Percentiles rank a stretch among this genome's conserved stretches.
These are phyloP conservation scores for Lithodes maja DNA, from an alignment of 2,888 invertebrate genomes.

Conservation along the genomic window DNA sequence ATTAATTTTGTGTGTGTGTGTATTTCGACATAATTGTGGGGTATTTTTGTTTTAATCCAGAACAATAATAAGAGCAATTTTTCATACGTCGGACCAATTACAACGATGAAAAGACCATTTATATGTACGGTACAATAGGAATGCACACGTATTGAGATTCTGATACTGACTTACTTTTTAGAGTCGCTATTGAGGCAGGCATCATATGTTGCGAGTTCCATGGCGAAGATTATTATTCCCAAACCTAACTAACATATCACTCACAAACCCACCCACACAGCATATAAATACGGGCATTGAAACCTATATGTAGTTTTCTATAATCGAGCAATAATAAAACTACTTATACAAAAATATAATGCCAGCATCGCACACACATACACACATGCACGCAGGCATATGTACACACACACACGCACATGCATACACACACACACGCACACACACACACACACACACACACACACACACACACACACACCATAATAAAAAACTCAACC, in stretches of 20 bases:
- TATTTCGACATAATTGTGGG: not conserved
- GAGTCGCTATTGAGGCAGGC: too few relatives aligned
- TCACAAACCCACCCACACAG: too few relatives aligned
- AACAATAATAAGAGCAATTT: not conserved
- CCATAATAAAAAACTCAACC: not conserved
- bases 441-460: slow-evolving; percentile 18
- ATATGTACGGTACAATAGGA: not conserved
- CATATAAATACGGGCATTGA: too few relatives aligned
- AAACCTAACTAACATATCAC: too few relatives aligned
- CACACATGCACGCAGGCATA: not conserved
- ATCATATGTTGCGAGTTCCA: too few relatives aligned
- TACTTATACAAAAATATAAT: too few relatives aligned
- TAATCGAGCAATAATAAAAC: too few relatives aligned
- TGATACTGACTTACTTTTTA: too few relatives aligned
- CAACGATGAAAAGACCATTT: not conserved
- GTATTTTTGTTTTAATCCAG: not conserved
- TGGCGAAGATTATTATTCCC: too few relatives aligned
- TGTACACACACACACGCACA: not conserved
- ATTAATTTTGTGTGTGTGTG: not conserved
- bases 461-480: not conserved
- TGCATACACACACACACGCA: not conserved
- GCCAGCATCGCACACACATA: not conserved
- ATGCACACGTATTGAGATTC: too few relatives aligned
- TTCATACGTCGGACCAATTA: not conserved
- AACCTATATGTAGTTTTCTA: too few relatives aligned